Percentiles rank a stretch among this genome's conserved stretches.
phyloP scores from a whole-genome alignment of 53 echinoderm and acorn worm species.

The Hippasteria phrygiana region DNA sequence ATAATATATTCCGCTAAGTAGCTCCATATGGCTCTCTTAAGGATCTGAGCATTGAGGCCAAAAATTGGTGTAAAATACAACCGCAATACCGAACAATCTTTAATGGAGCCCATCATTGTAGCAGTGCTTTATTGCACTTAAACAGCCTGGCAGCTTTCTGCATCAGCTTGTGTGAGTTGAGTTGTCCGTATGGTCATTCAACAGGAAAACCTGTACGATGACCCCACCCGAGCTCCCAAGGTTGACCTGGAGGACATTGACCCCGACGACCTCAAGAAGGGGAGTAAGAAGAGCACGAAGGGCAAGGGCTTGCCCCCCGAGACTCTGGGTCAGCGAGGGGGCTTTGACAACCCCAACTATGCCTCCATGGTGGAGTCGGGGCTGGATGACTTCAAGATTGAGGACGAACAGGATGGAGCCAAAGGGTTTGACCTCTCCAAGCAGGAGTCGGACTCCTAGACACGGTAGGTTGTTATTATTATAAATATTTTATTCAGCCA shows the following conservation, averaged over 20 bases:
- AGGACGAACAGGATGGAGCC: conserved; percentile 9
- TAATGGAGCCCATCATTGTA: too few species aligned
- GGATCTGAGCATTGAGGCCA: too few species aligned
- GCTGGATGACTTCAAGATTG: not conserved
- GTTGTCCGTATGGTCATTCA: not conserved
- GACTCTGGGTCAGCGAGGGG: not conserved
- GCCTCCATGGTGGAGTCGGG: not conserved
- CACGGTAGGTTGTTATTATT: not conserved
- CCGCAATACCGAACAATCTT: too few species aligned
- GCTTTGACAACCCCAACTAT: conserved; percentile 53
- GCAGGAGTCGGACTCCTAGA: conserved; percentile 32
- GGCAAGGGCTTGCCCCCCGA: conserved; percentile 31
- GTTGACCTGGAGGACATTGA: not conserved
- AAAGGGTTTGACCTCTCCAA: conserved; percentile 8
- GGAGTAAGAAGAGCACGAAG: conserved; percentile 15
- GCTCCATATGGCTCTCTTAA: too few species aligned
- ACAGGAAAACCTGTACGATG: conserved; percentile 54
- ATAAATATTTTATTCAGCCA: too few species aligned
- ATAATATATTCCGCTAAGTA: too few species aligned
- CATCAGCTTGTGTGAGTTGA: not conserved
- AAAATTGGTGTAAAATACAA: too few species aligned
- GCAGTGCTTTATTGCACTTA: too few species aligned
- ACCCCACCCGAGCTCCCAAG: not conserved
- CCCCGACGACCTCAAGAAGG: not conserved
- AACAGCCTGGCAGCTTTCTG: not conserved